Conservation (phyloP, 2,113 vertebrate genomes). For the Cyanocitta stelleri region DNA sequence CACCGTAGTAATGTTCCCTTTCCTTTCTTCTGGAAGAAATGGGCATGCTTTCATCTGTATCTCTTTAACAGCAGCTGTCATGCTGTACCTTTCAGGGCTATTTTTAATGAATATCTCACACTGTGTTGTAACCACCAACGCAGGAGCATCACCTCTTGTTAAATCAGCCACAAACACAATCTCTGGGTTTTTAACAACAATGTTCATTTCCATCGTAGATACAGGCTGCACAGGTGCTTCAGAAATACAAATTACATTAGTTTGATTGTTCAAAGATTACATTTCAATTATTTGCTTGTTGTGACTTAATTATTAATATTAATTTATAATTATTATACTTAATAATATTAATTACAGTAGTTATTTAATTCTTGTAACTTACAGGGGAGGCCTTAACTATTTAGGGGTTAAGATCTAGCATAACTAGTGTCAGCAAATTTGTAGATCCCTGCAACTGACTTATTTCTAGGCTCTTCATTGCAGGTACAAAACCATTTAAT, state of each 20-base stretch:
- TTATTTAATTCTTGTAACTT: background rate
- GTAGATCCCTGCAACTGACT: background rate
- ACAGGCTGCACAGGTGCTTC: conserved; percentile 67
- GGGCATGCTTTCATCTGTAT: conserved; percentile 90
- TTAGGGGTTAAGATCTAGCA: background rate
- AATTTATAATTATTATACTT: background rate
- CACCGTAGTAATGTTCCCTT: conserved; percentile 83
- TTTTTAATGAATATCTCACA: conserved; percentile 85
- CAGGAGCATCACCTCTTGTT: conserved; percentile 86
- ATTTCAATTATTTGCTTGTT: background rate
- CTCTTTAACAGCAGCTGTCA: conserved; percentile 86
- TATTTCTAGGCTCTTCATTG: background rate
- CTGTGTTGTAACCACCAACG: conserved; percentile 89
- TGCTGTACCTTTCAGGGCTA: conserved; percentile 68
- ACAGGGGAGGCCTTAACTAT: background rate
- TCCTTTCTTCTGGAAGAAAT: conserved; percentile 84
- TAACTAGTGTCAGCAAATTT: background rate
- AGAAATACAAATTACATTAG: background rate
- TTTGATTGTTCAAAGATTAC: background rate
- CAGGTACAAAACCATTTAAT: background rate
- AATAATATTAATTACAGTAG: background rate
- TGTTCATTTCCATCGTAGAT: conserved; percentile 82
- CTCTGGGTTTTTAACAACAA: conserved; percentile 89
- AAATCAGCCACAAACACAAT: conserved; percentile 96
- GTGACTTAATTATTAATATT: background rate